Percentiles rank a stretch among this genome's conserved stretches.
Evolutionary conservation across 2,113 vertebrate genomes (phyloP).

Genomic region (Saccopteryx leptura): DNA sequence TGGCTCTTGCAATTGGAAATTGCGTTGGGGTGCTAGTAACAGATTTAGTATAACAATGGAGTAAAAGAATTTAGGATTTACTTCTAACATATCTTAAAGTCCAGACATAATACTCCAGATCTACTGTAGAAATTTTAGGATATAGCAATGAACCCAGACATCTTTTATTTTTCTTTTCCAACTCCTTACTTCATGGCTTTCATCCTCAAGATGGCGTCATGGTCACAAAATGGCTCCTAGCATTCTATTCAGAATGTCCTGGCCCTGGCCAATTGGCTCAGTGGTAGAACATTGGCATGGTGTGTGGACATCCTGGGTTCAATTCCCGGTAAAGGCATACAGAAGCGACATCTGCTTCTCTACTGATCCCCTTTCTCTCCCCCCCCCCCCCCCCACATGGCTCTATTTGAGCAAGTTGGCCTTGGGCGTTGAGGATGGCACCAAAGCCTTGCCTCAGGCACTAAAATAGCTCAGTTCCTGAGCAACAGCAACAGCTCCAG

Average conservation of each 20-base stretch:
- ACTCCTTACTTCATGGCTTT: constrained; percentile 12
- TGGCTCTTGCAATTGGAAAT: neutral
- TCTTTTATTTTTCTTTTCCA: neutral
- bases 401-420: no score
- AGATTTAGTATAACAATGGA: neutral
- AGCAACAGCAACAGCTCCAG: no score
- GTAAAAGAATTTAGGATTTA: neutral
- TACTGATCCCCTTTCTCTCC: no score
- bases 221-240: constrained; percentile 26
- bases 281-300: no score
- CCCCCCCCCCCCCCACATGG: no score
- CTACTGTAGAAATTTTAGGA: neutral
- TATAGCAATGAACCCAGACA: neutral
- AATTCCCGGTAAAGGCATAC: no score
- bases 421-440: no score
- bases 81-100: neutral
- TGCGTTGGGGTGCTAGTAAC: neutral
- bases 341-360: no score
- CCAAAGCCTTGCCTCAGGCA: no score
- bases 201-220: neutral
- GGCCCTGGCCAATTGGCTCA: no score
- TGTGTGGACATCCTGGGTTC: no score
- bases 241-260: constrained; percentile 22
- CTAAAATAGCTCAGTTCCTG: no score
- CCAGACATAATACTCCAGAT: neutral